phyloP scores from a whole-genome alignment of 1,140 invertebrate genomes.

The Maconellicoccus hirsutus region DNA sequence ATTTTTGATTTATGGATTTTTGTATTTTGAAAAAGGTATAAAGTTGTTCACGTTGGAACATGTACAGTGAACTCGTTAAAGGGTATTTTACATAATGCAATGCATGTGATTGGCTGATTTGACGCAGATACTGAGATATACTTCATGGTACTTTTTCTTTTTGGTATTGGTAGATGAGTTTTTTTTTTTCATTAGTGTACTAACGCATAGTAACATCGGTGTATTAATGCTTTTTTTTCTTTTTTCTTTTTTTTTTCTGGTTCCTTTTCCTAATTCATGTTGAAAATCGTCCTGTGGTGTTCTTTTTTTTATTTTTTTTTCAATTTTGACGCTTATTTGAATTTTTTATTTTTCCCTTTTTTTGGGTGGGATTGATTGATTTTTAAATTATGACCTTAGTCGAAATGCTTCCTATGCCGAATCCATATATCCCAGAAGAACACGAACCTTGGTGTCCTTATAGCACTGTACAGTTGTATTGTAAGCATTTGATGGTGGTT shows the following conservation, averaged over 20 bases:
- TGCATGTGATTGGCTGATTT: no score
- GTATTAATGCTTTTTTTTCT: conserved; percentile 25
- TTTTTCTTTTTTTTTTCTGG: conserved; percentile 25
- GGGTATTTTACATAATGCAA: no score
- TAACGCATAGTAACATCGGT: not conserved
- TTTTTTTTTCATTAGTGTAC: not conserved
- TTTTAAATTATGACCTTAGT: conserved; percentile 25
- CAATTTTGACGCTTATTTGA: conserved; percentile 3
- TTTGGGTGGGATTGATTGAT: conserved; percentile 12
- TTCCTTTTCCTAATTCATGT: not conserved
- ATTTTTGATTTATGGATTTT: no score
- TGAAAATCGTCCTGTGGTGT: not conserved
- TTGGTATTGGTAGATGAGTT: no score
- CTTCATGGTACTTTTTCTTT: no score
- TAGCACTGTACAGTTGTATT: conserved; percentile 27
- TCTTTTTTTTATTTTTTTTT: not conserved
- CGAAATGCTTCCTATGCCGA: conserved; percentile 54
- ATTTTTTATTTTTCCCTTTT: conserved; percentile 26
- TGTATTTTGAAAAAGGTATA: no score
- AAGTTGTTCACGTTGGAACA: no score
- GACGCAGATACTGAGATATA: no score
- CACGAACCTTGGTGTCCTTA: conserved; percentile 72
- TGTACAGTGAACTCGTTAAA: no score
- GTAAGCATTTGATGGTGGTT: conserved; percentile 25
- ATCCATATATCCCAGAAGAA: conserved; percentile 71